Evolutionary conservation across 2,113 vertebrate genomes (phyloP), one percentile per base, ranked within the genome.

Genomic region (Equus quagga): DNA sequence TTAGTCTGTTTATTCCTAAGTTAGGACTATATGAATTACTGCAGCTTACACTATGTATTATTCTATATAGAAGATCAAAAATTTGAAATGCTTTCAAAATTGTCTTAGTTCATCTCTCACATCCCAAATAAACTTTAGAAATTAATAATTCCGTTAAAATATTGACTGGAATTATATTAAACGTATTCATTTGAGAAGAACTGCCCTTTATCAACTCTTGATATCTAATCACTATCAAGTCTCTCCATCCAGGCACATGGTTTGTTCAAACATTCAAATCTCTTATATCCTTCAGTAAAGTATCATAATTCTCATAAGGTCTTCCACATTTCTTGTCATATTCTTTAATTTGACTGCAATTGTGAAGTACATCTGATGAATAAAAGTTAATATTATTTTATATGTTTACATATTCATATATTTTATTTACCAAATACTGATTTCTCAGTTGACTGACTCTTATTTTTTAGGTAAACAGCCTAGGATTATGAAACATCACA

Each of bases 401-500:
- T 26, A 49, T 24, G 67, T 54, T 67, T 79, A 76, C 0, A 58
- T 51, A 62, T 41, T 64, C 23, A 33, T 31, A 5, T 18, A 69
- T 84, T 69, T 58, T 49, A 81, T 75, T 75, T 51, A 56, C 1
- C 12, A 64, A 94, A 41, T 41, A 44, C 23, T n/a, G 79, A 54
- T 51, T 94, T 97, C 54, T 94, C 58, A 73, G 64, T 60, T 75
- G 46, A 87, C 8, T 78, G n/a, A 89, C 18, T n/a, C 24, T 93
- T 67, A 36, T 1, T 62, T 76, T 64, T 69, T 72, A 87, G 76
- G n/a, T 56, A 89, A 89, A 79, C 8, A 81, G 17, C 62, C 44
- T 33, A 56, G 49, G 23, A 82, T 17, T 56, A 84, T 33, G 10
- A 82, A 73, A 36, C 41, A 17, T 26, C 67, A 81, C 73, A 86